Percentiles rank a stretch among this genome's conserved stretches.
Evolutionary conservation across 2,797 vertebrate species (phyloP).

Genomic region (Melanotaenia nigrans): DNA sequence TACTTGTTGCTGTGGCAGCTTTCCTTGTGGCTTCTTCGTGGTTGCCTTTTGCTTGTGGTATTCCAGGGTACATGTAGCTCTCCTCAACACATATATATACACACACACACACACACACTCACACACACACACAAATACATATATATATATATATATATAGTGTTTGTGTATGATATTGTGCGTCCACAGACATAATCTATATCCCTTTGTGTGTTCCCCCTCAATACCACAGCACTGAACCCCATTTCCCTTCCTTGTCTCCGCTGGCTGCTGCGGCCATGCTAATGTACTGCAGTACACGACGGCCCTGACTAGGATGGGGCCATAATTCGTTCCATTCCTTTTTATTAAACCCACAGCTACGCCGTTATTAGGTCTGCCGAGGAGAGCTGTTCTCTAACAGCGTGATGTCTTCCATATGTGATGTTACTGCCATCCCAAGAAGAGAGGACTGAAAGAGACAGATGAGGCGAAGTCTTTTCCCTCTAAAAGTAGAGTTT

Average conservation of each 20-base stretch:
- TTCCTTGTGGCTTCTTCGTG: no score
- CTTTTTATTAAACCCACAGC: slow-evolving; percentile 81
- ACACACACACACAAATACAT: no score
- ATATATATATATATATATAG: no score
- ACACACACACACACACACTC: no score
- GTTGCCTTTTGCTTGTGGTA: no score
- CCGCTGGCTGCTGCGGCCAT: slow-evolving; percentile 58
- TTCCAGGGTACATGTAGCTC: no score
- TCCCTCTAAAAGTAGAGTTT: slow-evolving; percentile 59
- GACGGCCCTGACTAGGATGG: slow-evolving; percentile 67
- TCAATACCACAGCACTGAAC: slow-evolving; percentile 36
- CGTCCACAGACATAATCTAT: slow-evolving; percentile 27
- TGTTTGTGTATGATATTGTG: not conserved
- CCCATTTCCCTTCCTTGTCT: slow-evolving; percentile 51
- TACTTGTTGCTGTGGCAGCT: no score
- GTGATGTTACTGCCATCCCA: slow-evolving; percentile 69
- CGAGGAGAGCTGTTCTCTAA: slow-evolving; percentile 69
- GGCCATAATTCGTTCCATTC: slow-evolving; percentile 82
- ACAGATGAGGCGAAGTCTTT: slow-evolving; percentile 61
- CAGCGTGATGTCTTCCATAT: slow-evolving; percentile 82
- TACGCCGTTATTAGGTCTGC: slow-evolving; percentile 80
- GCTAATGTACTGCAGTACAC: slow-evolving; percentile 64
- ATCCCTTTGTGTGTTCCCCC: slow-evolving; percentile 61
- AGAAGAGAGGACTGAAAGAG: slow-evolving; percentile 44
- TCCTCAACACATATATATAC: no score